phyloP scores from a whole-genome alignment of 2,797 vertebrate genomes.

The Urocyon cinereoargenteus region DNA sequence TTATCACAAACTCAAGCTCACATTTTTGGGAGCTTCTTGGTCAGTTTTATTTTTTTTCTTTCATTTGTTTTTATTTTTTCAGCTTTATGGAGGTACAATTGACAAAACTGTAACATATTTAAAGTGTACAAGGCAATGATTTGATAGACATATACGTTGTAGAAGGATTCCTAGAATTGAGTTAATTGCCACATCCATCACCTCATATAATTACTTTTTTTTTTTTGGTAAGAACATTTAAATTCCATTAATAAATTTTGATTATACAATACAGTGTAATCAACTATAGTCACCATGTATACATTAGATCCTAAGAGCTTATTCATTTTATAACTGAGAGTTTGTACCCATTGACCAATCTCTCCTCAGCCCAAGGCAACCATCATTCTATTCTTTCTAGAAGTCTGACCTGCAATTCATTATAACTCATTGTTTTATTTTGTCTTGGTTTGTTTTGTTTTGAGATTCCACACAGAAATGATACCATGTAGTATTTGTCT shows the following conservation, averaged over 20 bases:
- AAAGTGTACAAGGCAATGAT: neutral
- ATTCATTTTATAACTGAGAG: constrained; percentile 24
- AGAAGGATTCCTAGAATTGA: neutral
- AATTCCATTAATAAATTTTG: neutral
- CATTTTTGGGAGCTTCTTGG: neutral
- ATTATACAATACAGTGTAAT: neutral
- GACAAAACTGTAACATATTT: neutral
- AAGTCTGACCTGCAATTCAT: neutral
- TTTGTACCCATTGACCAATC: neutral
- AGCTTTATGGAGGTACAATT: neutral
- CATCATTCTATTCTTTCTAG: neutral
- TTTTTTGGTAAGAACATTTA: neutral
- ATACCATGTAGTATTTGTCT: neutral
- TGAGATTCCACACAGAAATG: neutral
- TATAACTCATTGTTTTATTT: neutral
- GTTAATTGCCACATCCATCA: neutral
- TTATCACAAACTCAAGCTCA: constrained; percentile 37
- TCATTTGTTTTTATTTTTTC: neutral
- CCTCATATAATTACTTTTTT: neutral
- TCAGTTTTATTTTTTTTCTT: neutral
- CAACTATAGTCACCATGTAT: neutral
- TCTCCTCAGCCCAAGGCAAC: neutral
- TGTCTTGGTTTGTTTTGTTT: neutral
- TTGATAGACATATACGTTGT: neutral
- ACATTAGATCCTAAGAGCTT: neutral